phyloP scores from a whole-genome alignment of 1,140 invertebrate species.

The Bursaphelenchus mucronatus region DNA sequence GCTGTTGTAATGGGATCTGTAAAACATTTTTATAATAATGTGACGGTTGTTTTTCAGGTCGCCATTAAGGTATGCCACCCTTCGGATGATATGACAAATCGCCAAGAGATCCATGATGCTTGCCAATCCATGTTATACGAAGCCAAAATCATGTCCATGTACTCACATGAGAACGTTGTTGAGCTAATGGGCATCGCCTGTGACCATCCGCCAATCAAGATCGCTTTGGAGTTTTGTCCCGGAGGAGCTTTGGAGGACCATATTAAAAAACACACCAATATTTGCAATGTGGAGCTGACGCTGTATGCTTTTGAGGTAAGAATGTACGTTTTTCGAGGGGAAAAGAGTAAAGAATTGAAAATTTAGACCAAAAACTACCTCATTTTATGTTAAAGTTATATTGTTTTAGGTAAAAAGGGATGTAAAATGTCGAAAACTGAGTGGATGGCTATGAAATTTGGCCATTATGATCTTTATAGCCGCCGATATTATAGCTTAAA shows the following conservation, averaged over 20 bases:
- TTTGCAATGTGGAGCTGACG: slow-evolving; percentile 9
- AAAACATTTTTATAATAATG: no score
- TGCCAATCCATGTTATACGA: no score
- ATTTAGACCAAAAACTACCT: no score
- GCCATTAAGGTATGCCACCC: no score
- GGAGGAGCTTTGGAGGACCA: slow-evolving; percentile 33
- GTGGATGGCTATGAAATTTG: not conserved
- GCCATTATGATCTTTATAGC: not conserved
- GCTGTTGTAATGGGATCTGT: no score
- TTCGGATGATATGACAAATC: no score
- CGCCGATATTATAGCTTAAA: not conserved
- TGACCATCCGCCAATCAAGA: slow-evolving; percentile 44
- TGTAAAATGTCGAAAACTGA: not conserved
- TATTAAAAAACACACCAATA: slow-evolving; percentile 2
- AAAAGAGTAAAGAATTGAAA: no score
- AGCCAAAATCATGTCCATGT: slow-evolving; percentile 7
- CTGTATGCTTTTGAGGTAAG: slow-evolving; percentile 27
- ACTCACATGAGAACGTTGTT: slow-evolving; percentile 23
- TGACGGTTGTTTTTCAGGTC: no score
- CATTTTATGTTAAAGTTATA: no score
- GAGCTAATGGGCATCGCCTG: slow-evolving; percentile 41
- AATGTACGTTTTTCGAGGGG: not conserved
- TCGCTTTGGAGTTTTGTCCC: slow-evolving; percentile 45
- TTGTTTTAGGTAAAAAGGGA: not conserved
- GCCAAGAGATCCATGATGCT: no score